Percentiles rank a stretch among this genome's conserved stretches.
These are phyloP conservation scores for Bembecia ichneumoniformis DNA, from an alignment of 2,888 invertebrate species.

Conservation along the genomic window DNA sequence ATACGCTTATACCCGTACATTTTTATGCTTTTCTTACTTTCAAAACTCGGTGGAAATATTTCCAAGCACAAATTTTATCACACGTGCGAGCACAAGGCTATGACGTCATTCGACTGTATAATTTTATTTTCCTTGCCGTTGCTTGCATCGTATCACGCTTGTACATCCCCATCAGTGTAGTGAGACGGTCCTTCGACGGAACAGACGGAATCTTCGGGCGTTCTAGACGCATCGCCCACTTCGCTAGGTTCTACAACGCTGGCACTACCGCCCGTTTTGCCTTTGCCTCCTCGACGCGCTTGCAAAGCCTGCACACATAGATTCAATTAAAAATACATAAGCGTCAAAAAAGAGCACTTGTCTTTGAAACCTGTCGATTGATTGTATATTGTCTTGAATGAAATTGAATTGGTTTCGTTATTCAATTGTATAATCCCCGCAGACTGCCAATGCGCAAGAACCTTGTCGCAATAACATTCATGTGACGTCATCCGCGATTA, in stretches of 20 bases:
- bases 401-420: no score
- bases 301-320: slow-evolving; percentile 77
- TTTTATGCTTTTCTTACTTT: no score
- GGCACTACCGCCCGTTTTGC: slow-evolving; percentile 54
- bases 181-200: slow-evolving; percentile 87
- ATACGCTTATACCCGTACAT: no score
- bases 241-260: slow-evolving; percentile 78
- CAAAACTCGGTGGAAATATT: no score
- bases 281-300: slow-evolving; percentile 74
- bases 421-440: no score
- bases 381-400: neutral
- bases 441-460: no score
- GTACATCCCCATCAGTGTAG: slow-evolving; percentile 73
- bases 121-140: neutral
- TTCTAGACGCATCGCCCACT: slow-evolving; percentile 83
- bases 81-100: neutral
- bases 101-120: neutral
- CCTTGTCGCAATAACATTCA: no score
- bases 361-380: neutral
- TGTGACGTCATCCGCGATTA: no score
- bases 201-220: slow-evolving; percentile 93
- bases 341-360: neutral
- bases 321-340: neutral
- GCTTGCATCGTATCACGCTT: slow-evolving; percentile 37
- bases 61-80: no score